Evolutionary conservation across 1,140 invertebrate genomes (phyloP).

Genomic region (Drosophila pallidifrons): DNA sequence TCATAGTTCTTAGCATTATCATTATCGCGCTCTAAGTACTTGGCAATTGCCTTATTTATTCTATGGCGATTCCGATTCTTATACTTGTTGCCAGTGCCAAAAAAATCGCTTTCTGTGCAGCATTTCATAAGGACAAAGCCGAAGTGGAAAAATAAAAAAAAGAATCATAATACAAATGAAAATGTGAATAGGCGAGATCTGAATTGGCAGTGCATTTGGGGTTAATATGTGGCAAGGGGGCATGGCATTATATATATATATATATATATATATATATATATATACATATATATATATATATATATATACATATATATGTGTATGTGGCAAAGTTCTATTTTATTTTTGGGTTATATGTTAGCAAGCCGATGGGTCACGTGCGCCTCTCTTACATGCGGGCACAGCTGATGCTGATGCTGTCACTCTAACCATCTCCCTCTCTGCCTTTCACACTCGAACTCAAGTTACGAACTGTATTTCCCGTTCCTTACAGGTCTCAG

Average conservation of each 20-base stretch:
- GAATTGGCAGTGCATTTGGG: too few species aligned
- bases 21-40: constrained; percentile 80
- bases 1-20: constrained; percentile 69
- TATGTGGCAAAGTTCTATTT: neutral
- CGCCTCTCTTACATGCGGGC: constrained; percentile 32
- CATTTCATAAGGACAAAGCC: constrained; percentile 1
- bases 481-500: constrained; percentile 9
- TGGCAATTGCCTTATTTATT: constrained; percentile 82
- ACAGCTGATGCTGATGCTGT: constrained; percentile 31
- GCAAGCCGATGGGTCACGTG: constrained; percentile 35
- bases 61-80: constrained; percentile 77
- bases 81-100: constrained; percentile 66
- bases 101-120: constrained; percentile 69
- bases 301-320: neutral
- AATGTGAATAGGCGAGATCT: neutral
- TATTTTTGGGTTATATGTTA: neutral
- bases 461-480: constrained; percentile 35
- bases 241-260: neutral
- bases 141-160: neutral
- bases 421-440: neutral
- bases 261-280: neutral
- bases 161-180: constrained; percentile 1
- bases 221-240: neutral
- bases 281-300: neutral
- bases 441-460: neutral